Percentiles rank a stretch among this genome's conserved stretches.
Conservation (phyloP, 2,888 invertebrate species). For the Brachypterus glaber region DNA sequence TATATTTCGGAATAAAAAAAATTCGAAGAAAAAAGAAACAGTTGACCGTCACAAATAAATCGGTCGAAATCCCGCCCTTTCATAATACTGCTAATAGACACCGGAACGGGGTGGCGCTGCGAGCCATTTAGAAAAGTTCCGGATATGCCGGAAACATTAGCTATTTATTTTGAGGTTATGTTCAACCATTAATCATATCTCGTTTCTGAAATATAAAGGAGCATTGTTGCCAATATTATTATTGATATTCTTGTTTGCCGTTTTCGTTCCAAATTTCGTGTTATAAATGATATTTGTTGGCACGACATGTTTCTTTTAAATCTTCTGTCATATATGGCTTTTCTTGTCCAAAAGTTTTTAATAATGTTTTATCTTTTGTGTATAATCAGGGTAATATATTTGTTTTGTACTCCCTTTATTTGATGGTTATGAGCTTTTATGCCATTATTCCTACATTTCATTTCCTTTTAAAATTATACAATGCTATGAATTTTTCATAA, state of each 20-base stretch:
- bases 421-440: no score
- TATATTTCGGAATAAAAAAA: no score
- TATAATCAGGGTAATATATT: no score
- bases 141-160: constrained; percentile 41
- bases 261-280: constrained; percentile 36
- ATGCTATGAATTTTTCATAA: no score
- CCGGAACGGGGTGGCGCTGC: constrained; percentile 38
- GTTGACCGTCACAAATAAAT: constrained; percentile 36
- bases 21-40: constrained; percentile 21
- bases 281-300: constrained; percentile 40
- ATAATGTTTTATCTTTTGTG: no score
- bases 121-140: constrained; percentile 39
- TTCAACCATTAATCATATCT: constrained; percentile 40
- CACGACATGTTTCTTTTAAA: constrained; percentile 36
- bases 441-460: no score
- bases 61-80: constrained; percentile 37
- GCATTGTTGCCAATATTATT: constrained; percentile 37
- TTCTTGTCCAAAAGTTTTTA: no score
- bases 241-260: constrained; percentile 41
- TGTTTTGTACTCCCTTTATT: no score
- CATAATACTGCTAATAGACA: constrained; percentile 39
- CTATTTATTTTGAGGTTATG: constrained; percentile 38
- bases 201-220: constrained; percentile 30
- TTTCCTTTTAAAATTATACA: no score
- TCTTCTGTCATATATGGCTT: no score